A percentile compares a stretch with the other conserved stretches of the same genome.
Evolutionary conservation across 2,797 vertebrate species (phyloP).

Genomic region (Gymnodraco acuticeps): DNA sequence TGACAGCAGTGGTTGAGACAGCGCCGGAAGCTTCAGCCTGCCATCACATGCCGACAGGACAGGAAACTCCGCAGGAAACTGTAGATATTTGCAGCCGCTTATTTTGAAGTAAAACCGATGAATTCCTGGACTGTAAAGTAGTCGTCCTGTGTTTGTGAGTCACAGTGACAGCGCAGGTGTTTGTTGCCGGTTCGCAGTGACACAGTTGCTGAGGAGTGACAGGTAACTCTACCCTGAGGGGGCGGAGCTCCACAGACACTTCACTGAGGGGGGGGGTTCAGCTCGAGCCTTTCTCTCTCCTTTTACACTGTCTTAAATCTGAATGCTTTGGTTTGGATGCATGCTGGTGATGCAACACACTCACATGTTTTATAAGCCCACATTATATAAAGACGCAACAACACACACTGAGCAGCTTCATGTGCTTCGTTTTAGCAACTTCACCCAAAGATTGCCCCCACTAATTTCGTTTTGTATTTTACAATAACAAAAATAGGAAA

Average conservation of each 20-base stretch:
- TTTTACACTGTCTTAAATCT: background rate
- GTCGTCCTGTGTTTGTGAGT: background rate
- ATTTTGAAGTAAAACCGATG: background rate
- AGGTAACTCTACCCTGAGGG: slow-evolving; percentile 75
- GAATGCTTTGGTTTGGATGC: background rate
- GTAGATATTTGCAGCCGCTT: background rate
- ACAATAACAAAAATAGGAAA: background rate
- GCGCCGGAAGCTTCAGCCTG: slow-evolving; percentile 53
- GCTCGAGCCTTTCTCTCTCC: background rate
- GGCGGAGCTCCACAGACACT: slow-evolving; percentile 64
- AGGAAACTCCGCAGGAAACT: background rate
- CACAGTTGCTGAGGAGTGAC: slow-evolving; percentile 44
- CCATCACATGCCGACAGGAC: slow-evolving; percentile 44
- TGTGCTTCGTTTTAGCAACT: background rate
- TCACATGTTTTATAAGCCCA: background rate
- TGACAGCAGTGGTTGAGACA: slow-evolving; percentile 38
- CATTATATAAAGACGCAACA: background rate
- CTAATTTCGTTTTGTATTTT: background rate
- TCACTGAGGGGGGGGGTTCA: background rate
- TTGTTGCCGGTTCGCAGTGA: slow-evolving; percentile 17
- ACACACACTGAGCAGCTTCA: background rate
- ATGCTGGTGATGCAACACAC: background rate
- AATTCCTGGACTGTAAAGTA: background rate
- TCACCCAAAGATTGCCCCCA: background rate
- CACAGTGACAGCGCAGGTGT: background rate